Evolutionary conservation across 2,797 vertebrate species (phyloP).

Genomic region (Linurgus olivaceus): DNA sequence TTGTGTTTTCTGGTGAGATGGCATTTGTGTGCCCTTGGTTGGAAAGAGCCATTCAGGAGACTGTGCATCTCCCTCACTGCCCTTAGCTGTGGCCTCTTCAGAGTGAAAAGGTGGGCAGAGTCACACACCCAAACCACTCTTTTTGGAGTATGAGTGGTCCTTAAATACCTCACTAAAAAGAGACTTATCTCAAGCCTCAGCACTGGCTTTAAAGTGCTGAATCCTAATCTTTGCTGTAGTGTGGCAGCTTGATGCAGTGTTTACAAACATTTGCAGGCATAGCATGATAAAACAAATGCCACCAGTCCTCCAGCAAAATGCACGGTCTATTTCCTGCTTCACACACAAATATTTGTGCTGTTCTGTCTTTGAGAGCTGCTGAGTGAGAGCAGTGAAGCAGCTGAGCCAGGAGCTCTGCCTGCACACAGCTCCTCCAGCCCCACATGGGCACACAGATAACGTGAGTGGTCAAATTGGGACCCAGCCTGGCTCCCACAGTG

Average conservation of each 20-base stretch:
- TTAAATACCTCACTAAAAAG: neutral
- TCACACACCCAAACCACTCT: neutral
- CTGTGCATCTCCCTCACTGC: neutral
- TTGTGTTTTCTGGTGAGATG: neutral
- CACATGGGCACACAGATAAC: neutral
- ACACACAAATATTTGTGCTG: slow-evolving; percentile 12
- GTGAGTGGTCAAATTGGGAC: neutral
- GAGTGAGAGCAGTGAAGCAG: neutral
- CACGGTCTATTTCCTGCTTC: neutral
- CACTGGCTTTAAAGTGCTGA: neutral
- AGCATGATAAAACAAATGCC: slow-evolving; percentile 21
- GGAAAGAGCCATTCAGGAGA: neutral
- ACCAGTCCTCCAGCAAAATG: neutral
- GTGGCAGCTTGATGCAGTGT: neutral
- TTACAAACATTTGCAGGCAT: slow-evolving; percentile 39
- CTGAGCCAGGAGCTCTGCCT: neutral
- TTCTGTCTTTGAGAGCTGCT: neutral
- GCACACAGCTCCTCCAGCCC: fast-evolving
- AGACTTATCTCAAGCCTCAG: neutral
- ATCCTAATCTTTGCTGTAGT: neutral
- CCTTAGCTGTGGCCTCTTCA: neutral
- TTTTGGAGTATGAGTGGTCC: neutral
- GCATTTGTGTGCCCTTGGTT: neutral
- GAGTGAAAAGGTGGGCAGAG: neutral
- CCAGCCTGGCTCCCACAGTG: neutral